phyloP scores from a whole-genome alignment of 2,888 invertebrate genomes.

The Gymnosoma rotundatum region DNA sequence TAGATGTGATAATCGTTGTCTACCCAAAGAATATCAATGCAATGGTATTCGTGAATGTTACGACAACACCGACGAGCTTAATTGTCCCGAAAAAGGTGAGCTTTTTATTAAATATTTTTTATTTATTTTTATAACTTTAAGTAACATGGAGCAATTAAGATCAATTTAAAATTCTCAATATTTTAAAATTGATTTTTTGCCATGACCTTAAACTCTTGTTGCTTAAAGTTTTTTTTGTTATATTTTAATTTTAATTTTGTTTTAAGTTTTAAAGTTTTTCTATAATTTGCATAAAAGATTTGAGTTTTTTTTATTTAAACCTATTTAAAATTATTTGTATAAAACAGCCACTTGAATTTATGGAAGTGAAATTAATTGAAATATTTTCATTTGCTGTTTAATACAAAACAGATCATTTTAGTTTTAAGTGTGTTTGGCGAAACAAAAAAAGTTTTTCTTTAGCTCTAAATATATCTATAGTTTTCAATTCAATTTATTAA shows the following conservation, averaged over 20 bases:
- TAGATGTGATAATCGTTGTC: conserved; percentile 86
- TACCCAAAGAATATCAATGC: conserved; percentile 84
- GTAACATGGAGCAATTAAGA: neutral
- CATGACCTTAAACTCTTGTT: neutral
- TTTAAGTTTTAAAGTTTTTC: conserved; percentile 56
- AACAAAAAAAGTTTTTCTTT: neutral
- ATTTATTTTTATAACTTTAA: conserved; percentile 45
- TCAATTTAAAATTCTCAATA: neutral
- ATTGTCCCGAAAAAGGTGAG: conserved; percentile 82
- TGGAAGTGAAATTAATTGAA: conserved; percentile 43
- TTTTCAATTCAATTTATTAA: conserved; percentile 51
- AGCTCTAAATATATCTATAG: conserved; percentile 34
- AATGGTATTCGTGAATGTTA: conserved; percentile 85
- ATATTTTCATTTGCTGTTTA: conserved; percentile 20
- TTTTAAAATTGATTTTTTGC: no score
- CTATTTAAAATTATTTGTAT: conserved; percentile 5
- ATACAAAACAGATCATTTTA: conserved; percentile 51
- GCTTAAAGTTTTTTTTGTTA: conserved; percentile 17
- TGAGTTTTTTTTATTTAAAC: conserved; percentile 15
- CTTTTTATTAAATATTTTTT: conserved; percentile 57
- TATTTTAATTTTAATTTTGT: conserved; percentile 46
- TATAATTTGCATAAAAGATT: conserved; percentile 52
- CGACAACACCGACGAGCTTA: conserved; percentile 87
- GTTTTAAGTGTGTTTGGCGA: conserved; percentile 48
- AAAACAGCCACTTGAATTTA: conserved; percentile 49